A percentile compares a stretch with the other conserved stretches of the same genome.
phyloP scores from a whole-genome alignment of 1,140 invertebrate species.

The Propsilocerus akamusi region DNA sequence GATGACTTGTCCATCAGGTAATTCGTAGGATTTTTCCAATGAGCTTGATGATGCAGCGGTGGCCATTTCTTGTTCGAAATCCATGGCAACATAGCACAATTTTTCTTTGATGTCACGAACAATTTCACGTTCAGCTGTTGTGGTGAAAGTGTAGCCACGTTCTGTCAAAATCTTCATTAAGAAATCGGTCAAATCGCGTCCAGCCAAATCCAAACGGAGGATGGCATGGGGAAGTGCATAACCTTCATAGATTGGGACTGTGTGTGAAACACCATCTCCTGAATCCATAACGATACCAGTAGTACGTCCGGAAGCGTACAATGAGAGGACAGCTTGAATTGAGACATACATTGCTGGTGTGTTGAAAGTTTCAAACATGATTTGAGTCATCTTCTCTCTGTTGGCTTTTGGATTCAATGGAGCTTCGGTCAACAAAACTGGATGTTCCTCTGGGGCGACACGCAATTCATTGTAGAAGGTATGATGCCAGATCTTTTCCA shows the following conservation, averaged over 20 bases:
- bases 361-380: conserved; percentile 56
- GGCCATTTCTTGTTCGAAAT: conserved; percentile 70
- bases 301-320: conserved; percentile 65
- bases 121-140: conserved; percentile 51
- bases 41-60: conserved; percentile 52
- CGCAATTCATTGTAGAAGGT: conserved; percentile 90
- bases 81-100: conserved; percentile 54
- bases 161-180: conserved; percentile 54
- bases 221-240: conserved; percentile 51
- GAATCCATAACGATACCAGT: conserved; percentile 62
- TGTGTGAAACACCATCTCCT: conserved; percentile 65
- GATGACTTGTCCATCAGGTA: conserved; percentile 49
- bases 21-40: conserved; percentile 56
- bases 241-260: conserved; percentile 61
- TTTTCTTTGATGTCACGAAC: conserved; percentile 66
- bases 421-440: conserved; percentile 79
- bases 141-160: conserved; percentile 35
- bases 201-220: conserved; percentile 63
- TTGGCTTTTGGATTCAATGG: conserved; percentile 62
- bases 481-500: conserved; percentile 96
- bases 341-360: conserved; percentile 46
- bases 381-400: conserved; percentile 53
- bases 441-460: conserved; percentile 86
- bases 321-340: conserved; percentile 49
- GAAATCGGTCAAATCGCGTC: conserved; percentile 51